These are phyloP conservation scores for Eriocheir sinensis DNA, from an alignment of 1,140 invertebrate species.

Conservation along the genomic window DNA sequence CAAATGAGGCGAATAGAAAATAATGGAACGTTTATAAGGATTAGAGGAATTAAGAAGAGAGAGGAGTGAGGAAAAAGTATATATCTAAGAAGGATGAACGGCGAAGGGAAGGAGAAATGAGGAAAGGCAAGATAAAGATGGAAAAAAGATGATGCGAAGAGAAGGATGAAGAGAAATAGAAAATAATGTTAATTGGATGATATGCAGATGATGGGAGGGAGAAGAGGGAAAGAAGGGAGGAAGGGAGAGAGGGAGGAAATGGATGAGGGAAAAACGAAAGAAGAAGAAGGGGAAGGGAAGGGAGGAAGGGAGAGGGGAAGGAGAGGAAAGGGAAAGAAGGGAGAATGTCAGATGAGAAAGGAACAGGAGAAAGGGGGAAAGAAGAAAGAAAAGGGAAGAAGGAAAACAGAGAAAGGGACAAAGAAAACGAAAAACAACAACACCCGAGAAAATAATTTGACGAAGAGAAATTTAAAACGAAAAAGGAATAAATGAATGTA, in stretches of 20 bases:
- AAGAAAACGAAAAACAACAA: background rate
- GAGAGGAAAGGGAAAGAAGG: background rate
- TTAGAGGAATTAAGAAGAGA: background rate
- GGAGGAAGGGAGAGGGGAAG: background rate
- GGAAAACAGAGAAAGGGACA: background rate
- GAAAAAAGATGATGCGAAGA: background rate
- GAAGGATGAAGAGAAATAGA: background rate
- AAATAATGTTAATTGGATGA: background rate
- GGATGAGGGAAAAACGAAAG: background rate
- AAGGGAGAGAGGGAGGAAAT: background rate
- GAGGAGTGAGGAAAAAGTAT: background rate
- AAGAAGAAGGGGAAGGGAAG: background rate
- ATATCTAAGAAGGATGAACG: background rate
- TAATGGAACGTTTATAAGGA: background rate
- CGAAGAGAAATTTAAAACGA: too few relatives aligned
- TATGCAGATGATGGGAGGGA: background rate
- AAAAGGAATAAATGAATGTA: too few relatives aligned
- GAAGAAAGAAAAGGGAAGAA: background rate
- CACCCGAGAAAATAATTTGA: too few relatives aligned
- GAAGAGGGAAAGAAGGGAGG: background rate
- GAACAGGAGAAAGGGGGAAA: background rate
- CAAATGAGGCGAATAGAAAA: background rate
- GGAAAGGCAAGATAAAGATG: background rate
- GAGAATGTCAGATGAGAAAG: background rate
- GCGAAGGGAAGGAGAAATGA: background rate